Base-by-base conservation (phyloP, 2,113 vertebrate species). In the Origma solitaria region DNA sequence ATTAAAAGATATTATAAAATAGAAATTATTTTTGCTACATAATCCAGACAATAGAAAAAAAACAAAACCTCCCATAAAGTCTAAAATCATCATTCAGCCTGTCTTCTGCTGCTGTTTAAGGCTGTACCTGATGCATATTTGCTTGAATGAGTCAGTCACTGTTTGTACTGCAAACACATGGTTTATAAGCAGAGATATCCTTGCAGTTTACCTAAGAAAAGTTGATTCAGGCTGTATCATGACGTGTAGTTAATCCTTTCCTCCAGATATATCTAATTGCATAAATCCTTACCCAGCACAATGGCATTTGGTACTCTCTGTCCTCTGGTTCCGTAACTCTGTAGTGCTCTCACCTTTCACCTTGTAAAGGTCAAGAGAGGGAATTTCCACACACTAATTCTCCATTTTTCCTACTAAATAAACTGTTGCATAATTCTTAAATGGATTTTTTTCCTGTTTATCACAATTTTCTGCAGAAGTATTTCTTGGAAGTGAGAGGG, bases 361-460 rank as follows among this genome's bases (percentile, higher is more conserved):
- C 49, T 90, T 77, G 50, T 56, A 90, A 92, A 88, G 58, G 38
- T 94, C 73, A 96, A 73, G 72, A 94, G 72, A 61, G 92, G 93
- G 94, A 90, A 88, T 92, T 97, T 97, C 94, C 92, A n/a, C 25
- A 11, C 4, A 3, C 16, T 35, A 27, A 28, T 53, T 71, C 47
- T 49, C 51, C 2, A 0, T 28, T 71, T 91, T 20, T 90, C 15
- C 37, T 87, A 25, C 20, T 70, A 47, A 94, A 93, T 69, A 65
- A 92, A 53, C 35, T 80, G 51, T 80, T 88, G 27, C 33, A 9
- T 87, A 62, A 60, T 42, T 86, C 22, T 89, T 18, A 40, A 76
- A 50, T 75, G 12, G 24, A 12, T 56, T 65, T 91, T 91, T 90
- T 95, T 92, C 94, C 86, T 81, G 72, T 92, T 94, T 91, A 83